A percentile compares a stretch with the other conserved stretches of the same genome.
These are phyloP conservation scores for Blera fallax DNA, from an alignment of 2,888 invertebrate genomes.

Conservation along the genomic window DNA sequence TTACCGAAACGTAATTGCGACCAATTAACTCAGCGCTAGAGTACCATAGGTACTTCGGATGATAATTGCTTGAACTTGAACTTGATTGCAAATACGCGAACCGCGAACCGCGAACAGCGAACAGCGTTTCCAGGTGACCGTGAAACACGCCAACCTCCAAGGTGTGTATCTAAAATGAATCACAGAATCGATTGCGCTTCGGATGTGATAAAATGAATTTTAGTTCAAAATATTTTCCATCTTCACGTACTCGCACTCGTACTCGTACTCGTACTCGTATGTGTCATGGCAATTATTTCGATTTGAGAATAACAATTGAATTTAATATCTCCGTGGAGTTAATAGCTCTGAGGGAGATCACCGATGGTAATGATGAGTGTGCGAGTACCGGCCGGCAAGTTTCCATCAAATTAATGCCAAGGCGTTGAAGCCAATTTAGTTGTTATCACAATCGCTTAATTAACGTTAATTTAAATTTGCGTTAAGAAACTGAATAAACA, in stretches of 20 bases:
- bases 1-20: constrained; percentile 22
- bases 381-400: background rate
- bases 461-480: constrained; percentile 10
- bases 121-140: constrained; percentile 7
- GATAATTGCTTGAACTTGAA: constrained; percentile 34
- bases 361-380: background rate
- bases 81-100: constrained; percentile 17
- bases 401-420: constrained; percentile 20
- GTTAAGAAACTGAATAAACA: background rate
- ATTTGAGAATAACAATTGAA: constrained; percentile 9
- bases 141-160: constrained; percentile 1
- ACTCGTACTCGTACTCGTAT: too few species aligned
- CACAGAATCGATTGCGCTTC: background rate
- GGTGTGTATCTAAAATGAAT: background rate
- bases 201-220: background rate
- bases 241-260: too few species aligned
- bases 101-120: too few species aligned
- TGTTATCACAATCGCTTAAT: background rate
- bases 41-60: background rate
- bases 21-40: background rate
- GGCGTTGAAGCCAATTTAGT: constrained; percentile 9
- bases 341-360: background rate
- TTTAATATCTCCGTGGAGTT: background rate
- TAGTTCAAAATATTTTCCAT: too few species aligned
- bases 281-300: background rate